phyloP scores from a whole-genome alignment of 2,797 vertebrate genomes.

The Nasua narica region DNA sequence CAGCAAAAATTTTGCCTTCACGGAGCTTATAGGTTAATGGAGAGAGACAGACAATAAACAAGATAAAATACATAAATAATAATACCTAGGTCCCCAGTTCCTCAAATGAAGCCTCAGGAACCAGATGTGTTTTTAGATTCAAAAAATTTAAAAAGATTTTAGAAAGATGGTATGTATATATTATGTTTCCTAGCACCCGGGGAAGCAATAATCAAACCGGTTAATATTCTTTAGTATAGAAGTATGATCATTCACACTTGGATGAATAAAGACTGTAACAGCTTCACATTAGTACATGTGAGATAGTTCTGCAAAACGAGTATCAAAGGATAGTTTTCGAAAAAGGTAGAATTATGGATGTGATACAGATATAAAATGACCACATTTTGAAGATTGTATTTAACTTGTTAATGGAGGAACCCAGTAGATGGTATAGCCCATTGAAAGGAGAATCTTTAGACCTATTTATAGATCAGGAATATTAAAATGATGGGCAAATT shows the following conservation, averaged over 20 bases:
- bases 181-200: not conserved
- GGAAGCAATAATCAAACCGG: not conserved
- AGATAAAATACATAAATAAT: not conserved
- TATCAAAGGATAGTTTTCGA: constrained; percentile 1
- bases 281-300: not conserved
- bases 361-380: not conserved
- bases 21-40: not conserved
- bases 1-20: not conserved
- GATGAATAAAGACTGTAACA: not conserved
- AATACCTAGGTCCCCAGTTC: not conserved
- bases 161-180: not conserved
- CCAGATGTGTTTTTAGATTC: not conserved
- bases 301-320: not conserved
- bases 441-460: not conserved
- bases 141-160: not conserved
- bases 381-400: not conserved
- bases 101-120: not conserved
- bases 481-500: not conserved
- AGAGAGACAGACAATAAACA: not conserved
- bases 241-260: not conserved
- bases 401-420: not conserved
- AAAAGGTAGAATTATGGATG: not conserved
- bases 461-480: not conserved
- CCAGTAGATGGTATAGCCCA: not conserved
- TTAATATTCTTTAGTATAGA: not conserved